Base-by-base conservation (phyloP, 2,113 vertebrate genomes). In the Lynx canadensis region DNA sequence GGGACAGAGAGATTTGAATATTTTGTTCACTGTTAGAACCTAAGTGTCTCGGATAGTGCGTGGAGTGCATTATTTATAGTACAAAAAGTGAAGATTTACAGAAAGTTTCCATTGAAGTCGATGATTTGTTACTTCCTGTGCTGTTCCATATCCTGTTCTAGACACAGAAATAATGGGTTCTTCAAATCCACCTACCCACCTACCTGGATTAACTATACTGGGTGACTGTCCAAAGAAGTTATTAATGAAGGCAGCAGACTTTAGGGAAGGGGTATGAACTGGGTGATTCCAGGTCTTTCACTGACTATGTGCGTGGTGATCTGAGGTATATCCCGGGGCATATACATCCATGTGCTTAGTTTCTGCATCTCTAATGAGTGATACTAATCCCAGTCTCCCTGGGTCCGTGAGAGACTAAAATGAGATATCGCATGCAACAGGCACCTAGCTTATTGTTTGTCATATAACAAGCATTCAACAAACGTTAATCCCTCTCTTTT, bases 401-500 rank as follows among this genome's bases (percentile, higher is more conserved):
- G 11, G 14, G 31, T 52, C 14, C 55, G 63, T n/a, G 85, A 93
- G 18, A 79, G 66, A 52, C 45, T 79, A 74, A 78, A 95, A 86
- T 69, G 14, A 94, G 91, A 66, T 60, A 94, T 50, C 81, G 9
- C 25, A 52, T 10, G 4, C 31, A 86, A 52, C 15, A 78, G 82
- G 18, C 31, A 33, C 18, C 36, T 85, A 23, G 31, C 18, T 91
- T 79, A 25, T 41, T 74, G n/a, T 52, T 38, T 68, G 10, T 78
- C 71, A 23, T 48, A 82, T 65, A 79, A 71, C 63, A 79, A 83
- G n/a, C 57, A 86, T 73, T 96, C 78, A 36, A 45, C 50, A 95
- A 95, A 36, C 74, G 71, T 89, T 89, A 82, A 97, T 97, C 92
- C 45, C 31, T 85, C n/a, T 89, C n/a, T 79, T 93, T 38, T 96